Base-by-base conservation (phyloP, 2,113 vertebrate species). In the Petromus typicus region DNA sequence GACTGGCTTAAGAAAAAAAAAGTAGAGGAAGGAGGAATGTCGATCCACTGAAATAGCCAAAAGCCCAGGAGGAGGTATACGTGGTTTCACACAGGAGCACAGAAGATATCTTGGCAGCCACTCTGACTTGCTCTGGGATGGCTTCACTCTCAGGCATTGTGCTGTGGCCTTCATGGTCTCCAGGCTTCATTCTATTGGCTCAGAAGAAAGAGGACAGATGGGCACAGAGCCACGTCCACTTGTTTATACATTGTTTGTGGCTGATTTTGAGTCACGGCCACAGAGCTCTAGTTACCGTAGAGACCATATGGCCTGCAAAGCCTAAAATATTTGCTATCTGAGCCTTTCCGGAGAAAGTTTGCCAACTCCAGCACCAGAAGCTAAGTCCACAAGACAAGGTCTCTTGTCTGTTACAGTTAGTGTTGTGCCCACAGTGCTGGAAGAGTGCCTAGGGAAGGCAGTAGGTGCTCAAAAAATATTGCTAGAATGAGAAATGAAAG, bases 241-340 rank as follows among this genome's bases (percentile, higher is more conserved):
- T 82, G 69, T 83, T 90, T 32, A 34, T 22, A 48, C 64, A 37
- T 51, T 67, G 13, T 66, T 69, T 83, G 8, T 3, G 48, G 87
- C 30, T 87, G 86, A 14, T 66, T 82, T 56, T 27, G 79, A 95
- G 78, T 66, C 81, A 43, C 0, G 45, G 56, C 18, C 48, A 40
- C 76, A 64, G 86, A 80, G 32, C 69, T 54, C 16, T 67, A 48
- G 37, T 84, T 86, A 34, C 48, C 56, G 32, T 20, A 37, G 83
- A 88, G 78, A 80, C 92, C 90, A 93, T 69, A 81, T 76, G 92
- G 87, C 27, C 59, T 75, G 27, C 45, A 75, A 71, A 95, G 37
- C 22, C 94, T 86, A 14, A 81, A 93, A 67, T 89, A 88, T 89
- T 86, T 95, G 90, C 82, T 78, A 13, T 90, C 45, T 88, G 56